Percentiles rank a stretch among this genome's conserved stretches.
phyloP scores from a whole-genome alignment of 2,797 vertebrate genomes.

The Knipowitschia caucasica region DNA sequence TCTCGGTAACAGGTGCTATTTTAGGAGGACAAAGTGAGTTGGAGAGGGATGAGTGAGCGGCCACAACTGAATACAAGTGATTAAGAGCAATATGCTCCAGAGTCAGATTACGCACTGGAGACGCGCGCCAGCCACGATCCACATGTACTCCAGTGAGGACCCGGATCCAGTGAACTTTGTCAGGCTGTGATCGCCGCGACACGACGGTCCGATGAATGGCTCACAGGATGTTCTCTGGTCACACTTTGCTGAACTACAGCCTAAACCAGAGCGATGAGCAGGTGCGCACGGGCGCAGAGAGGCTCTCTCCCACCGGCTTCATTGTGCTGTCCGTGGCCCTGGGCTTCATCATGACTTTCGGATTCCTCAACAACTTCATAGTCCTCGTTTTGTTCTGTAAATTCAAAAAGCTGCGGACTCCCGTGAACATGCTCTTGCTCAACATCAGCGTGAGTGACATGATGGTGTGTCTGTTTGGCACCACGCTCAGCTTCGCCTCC shows the following conservation, averaged over 20 bases:
- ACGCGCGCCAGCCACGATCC: not conserved
- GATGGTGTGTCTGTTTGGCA: conserved; percentile 87
- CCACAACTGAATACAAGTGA: not conserved
- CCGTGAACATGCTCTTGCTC: conserved; percentile 88
- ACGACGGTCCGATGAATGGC: conserved; percentile 50
- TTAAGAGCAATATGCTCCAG: conserved; percentile 10
- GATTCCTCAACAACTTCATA: conserved; percentile 86
- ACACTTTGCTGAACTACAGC: conserved; percentile 70
- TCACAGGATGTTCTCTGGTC: conserved; percentile 56
- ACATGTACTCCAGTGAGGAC: conserved; percentile 10
- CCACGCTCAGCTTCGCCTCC: conserved; percentile 86
- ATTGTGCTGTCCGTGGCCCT: conserved; percentile 82
- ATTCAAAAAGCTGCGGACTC: conserved; percentile 86
- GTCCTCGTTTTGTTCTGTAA: conserved; percentile 87
- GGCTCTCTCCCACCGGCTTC: conserved; percentile 79
- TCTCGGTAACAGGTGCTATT: conserved; percentile 36
- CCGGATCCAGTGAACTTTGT: conserved; percentile 30
- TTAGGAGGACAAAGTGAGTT: not conserved
- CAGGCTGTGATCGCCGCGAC: not conserved
- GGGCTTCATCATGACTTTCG: conserved; percentile 86
- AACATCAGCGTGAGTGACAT: conserved; percentile 92
- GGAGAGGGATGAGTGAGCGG: not conserved
- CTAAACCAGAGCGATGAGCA: conserved; percentile 70
- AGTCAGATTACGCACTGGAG: not conserved
- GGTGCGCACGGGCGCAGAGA: conserved; percentile 42